Percentiles rank a stretch among this genome's conserved stretches.
These are phyloP conservation scores for Folsomia manolachei DNA, from an alignment of 2,888 invertebrate species.

Conservation along the genomic window DNA sequence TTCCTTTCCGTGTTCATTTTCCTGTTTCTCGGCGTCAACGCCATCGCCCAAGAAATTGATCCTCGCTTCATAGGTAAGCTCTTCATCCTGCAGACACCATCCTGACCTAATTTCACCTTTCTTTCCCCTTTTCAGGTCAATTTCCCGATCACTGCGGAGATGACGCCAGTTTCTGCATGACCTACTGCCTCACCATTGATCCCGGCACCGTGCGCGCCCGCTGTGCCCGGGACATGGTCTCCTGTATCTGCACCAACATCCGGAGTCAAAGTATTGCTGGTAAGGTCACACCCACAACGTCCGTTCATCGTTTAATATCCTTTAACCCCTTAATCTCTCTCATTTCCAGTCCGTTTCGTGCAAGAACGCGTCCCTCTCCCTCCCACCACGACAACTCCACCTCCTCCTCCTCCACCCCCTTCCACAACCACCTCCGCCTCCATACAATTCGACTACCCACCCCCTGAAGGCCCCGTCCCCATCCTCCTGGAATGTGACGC, in stretches of 20 bases:
- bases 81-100: too few species aligned
- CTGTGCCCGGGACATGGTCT: conserved; percentile 36
- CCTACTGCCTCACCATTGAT: conserved; percentile 34
- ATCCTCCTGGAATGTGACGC: conserved; percentile 40
- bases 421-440: conserved; percentile 12
- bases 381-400: conserved; percentile 24
- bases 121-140: not conserved
- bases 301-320: not conserved
- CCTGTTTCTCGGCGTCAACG: too few species aligned
- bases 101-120: too few species aligned
- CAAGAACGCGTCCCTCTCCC: conserved; percentile 41
- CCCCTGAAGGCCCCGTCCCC: not conserved
- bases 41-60: too few species aligned
- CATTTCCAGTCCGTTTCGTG: conserved; percentile 37
- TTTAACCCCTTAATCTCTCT: not conserved
- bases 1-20: too few species aligned
- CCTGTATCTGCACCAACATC: conserved; percentile 38
- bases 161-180: conserved; percentile 32
- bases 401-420: conserved; percentile 14
- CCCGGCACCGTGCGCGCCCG: conserved; percentile 30
- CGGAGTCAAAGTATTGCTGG: conserved; percentile 25
- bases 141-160: conserved; percentile 23
- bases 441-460: not conserved
- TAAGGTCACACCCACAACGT: not conserved
- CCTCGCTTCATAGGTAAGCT: not conserved